Base-by-base conservation (phyloP, 2,888 invertebrate genomes). In the Orthosia gothica region DNA sequence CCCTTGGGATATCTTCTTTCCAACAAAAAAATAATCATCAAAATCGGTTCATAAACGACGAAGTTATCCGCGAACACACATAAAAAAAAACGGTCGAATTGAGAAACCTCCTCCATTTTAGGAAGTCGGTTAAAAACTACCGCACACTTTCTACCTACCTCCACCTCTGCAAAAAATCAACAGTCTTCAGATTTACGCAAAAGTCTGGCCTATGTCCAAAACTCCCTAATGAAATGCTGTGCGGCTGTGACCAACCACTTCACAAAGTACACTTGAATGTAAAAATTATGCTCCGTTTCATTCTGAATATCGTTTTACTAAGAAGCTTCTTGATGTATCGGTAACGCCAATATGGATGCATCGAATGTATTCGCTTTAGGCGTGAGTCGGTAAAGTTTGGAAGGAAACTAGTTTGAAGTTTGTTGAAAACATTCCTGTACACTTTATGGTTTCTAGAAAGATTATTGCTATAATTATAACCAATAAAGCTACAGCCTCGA, bases 191-290 rank as follows among this genome's bases (percentile, higher is more conserved):
- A 88, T 88, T 86, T 76, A 76, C 84, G 81, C 84, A 86, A 84
- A 76, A 83, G 79, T 74, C 93, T 95, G 95, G 95, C 95, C 89
- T 81, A 49, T 86, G 91, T 94, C 95, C 95, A 96, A 94, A 92
- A 93, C 87, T 93, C 92, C 90, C 94, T 95, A 95, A 95, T 95
- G 94, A 94, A 94, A 92, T 93, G 93, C 91, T 82, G 94, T 92
- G 89, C 93, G 92, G 91, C 93, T 94, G 93, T 94, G 93, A 94
- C 94, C 93, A 88, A 90, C 84, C 92, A 90, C 94, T 95, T 92
- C 91, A 93, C 89, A 84, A 80, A 91, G 84, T 89, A 91, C 89
- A 89, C 92, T 94, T 90, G 89, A 85, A 91, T 92, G 90, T 91
- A 91, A 94, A 95, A 95, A 94, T 93, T 92, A 93, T 94, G 92